A percentile compares a stretch with the other conserved stretches of the same genome.
phyloP scores from a whole-genome alignment of 1,140 invertebrate species.

The Tetramorium simillimum region DNA sequence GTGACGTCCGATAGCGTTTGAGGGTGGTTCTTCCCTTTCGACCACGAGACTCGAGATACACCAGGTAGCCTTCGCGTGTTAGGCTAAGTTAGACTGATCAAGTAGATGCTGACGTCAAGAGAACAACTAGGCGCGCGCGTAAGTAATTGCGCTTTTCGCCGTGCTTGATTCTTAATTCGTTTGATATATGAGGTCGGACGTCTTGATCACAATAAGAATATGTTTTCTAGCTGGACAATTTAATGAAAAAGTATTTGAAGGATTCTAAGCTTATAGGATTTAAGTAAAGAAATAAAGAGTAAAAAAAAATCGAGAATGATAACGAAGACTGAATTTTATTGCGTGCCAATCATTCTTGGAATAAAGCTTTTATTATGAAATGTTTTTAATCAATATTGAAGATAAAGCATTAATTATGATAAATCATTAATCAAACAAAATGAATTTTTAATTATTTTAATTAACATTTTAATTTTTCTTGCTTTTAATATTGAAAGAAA shows the following conservation, averaged over 20 bases:
- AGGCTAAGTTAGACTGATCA: constrained; percentile 38
- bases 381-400: background rate
- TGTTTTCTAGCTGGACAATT: background rate
- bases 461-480: background rate
- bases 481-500: background rate
- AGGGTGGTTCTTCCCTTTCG: constrained; percentile 49
- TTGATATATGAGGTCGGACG: constrained; percentile 35
- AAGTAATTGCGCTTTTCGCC: constrained; percentile 13
- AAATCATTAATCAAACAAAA: background rate
- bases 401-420: too few relatives aligned
- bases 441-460: background rate
- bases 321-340: background rate
- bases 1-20: constrained; percentile 82
- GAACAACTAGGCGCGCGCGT: constrained; percentile 5
- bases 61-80: constrained; percentile 30
- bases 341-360: background rate
- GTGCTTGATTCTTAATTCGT: constrained; percentile 38
- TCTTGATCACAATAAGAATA: background rate
- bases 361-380: background rate
- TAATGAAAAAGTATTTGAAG: background rate
- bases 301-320: background rate
- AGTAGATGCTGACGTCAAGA: constrained; percentile 61
- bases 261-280: background rate
- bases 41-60: background rate
- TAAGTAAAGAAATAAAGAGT: background rate